Evolutionary conservation across 1,140 invertebrate genomes (phyloP), one percentile per base, ranked within the genome.

Genomic region (Euglossa dilemma): DNA sequence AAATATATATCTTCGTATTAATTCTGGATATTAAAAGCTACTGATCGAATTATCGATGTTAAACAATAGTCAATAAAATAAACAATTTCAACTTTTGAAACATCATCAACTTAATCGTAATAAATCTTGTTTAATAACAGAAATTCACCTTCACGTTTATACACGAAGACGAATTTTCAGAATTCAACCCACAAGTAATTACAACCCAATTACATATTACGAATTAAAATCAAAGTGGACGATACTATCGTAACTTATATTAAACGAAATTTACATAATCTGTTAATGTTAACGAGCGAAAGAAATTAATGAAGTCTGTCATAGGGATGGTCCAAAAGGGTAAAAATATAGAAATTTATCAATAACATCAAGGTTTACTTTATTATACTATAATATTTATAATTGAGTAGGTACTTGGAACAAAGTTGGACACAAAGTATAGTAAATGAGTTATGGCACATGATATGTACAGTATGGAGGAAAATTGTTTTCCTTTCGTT

Each of bases 331-430:
- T 20, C 14, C 8, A 28, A 18, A 28, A 54, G 28, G 52, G 59
- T 57, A 56, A n/a, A 79, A n/a, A 78, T 45, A 86, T 78, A 89
- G 72, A 71, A 85, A 87, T 90, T 93, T 94, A 94, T 94, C 91
- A 94, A 94, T 94, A 94, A 94, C 94, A 94, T 94, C 93, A 91
- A 94, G 93, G 93, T 94, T 94, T 92, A 94, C 93, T 94, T 94
- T 94, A 93, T 94, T 93, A 92, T 92, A 92, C 92, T 92, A 92
- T 93, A 92, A 90, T 93, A 94, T 93, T 94, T 93, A 94, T 94
- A 94, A 90, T 93, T 94, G 92, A 94, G 89, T 94, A 94, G 91
- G 93, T 94, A 93, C 90, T 93, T 93, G 92, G 93, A 94, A 94
- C 93, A 94, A 94, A 94, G 92, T 94, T 94, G 91, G 93, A 94